A percentile compares a stretch with the other conserved stretches of the same genome.
phyloP scores from a whole-genome alignment of 1,140 invertebrate genomes.

The Drosophila varians region DNA sequence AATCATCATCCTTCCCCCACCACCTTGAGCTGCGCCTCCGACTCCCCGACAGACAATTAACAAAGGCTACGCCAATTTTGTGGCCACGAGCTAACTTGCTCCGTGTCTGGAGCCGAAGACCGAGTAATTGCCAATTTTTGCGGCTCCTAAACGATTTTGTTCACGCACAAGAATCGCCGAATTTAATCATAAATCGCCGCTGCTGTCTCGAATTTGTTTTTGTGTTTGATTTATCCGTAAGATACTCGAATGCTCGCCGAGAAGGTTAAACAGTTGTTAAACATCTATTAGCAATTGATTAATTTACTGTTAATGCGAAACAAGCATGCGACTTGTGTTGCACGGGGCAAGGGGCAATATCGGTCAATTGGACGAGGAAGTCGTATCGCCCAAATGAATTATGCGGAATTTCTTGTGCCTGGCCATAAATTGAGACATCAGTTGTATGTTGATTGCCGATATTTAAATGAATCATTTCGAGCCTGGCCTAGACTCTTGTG shows the following conservation, averaged over 20 bases:
- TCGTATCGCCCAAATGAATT: constrained; percentile 43
- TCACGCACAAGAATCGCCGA: constrained; percentile 61
- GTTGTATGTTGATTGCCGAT: constrained; percentile 21
- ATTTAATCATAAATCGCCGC: constrained; percentile 59
- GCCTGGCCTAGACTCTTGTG: neutral
- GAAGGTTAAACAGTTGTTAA: constrained; percentile 77
- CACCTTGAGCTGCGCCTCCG: too few relatives aligned
- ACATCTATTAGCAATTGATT: constrained; percentile 74
- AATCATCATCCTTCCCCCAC: constrained; percentile 23
- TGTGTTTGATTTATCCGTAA: constrained; percentile 70
- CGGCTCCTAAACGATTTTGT: constrained; percentile 65
- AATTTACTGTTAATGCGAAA: constrained; percentile 60
- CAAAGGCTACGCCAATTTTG: constrained; percentile 38
- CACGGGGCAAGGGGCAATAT: constrained; percentile 26
- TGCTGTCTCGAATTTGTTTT: constrained; percentile 21
- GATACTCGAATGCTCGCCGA: constrained; percentile 61
- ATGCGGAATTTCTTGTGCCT: constrained; percentile 18
- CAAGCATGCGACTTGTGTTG: constrained; percentile 30
- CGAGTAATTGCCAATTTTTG: constrained; percentile 66
- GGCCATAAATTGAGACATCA: constrained; percentile 52
- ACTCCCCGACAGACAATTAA: neutral
- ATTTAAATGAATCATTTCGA: constrained; percentile 25
- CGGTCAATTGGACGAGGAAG: constrained; percentile 63
- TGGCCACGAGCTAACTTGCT: constrained; percentile 36
- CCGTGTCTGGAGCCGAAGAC: constrained; percentile 31